These are phyloP conservation scores for Fragum sueziense DNA, from an alignment of 2,888 invertebrate genomes.

Conservation along the genomic window DNA sequence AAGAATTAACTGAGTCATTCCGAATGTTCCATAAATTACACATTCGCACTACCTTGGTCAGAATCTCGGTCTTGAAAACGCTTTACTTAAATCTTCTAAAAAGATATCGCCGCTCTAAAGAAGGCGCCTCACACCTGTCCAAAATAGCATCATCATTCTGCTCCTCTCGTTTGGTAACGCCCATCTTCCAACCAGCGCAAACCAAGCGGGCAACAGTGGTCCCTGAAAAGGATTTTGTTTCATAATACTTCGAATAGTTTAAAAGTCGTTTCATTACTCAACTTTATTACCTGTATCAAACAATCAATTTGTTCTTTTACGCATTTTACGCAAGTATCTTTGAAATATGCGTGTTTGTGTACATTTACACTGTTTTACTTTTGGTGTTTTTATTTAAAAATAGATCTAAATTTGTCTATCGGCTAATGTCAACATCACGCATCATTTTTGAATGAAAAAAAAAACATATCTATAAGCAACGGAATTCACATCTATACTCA, in stretches of 20 bases:
- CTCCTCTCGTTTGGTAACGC: background rate
- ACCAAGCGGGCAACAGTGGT: background rate
- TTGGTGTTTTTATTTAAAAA: background rate
- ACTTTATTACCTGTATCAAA: background rate
- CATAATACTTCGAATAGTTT: background rate
- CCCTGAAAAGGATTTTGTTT: background rate
- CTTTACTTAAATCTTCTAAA: no score
- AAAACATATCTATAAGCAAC: no score
- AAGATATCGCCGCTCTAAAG: no score
- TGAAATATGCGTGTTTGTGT: background rate
- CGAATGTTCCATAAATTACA: no score
- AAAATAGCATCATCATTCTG: background rate
- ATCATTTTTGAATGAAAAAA: no score
- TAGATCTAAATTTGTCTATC: no score
- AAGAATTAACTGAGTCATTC: no score
- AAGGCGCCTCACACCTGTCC: background rate
- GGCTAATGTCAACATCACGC: no score
- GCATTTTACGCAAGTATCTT: background rate
- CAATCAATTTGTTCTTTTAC: background rate
- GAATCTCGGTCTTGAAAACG: no score
- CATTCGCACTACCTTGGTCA: no score
- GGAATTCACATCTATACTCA: no score
- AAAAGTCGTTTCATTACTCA: background rate
- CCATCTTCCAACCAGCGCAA: background rate
- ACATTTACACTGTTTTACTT: background rate